Conservation (phyloP, 1,140 invertebrate genomes). For the Acromyrmex echinatior region DNA sequence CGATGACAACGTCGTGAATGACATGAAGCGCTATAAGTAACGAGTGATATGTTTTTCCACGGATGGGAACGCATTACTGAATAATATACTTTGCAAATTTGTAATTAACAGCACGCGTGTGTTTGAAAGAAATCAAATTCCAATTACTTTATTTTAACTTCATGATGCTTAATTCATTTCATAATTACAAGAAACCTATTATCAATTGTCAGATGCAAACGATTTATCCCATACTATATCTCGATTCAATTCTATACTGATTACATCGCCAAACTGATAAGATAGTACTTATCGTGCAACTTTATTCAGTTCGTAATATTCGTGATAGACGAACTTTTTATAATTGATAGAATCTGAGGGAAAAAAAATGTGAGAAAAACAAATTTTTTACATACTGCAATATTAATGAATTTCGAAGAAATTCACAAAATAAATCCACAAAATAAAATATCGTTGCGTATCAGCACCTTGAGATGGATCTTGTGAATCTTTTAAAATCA, state of each 20-base stretch:
- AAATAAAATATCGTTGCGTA: background rate
- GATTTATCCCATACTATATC: conserved; percentile 47
- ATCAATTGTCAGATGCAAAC: background rate
- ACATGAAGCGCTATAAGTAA: conserved; percentile 32
- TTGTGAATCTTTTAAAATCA: conserved; percentile 70
- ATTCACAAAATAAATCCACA: conserved; percentile 11
- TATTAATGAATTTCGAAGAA: background rate
- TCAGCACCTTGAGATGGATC: conserved; percentile 47
- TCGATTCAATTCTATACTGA: conserved; percentile 54
- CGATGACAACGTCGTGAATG: conserved; percentile 51
- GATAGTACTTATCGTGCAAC: conserved; percentile 67
- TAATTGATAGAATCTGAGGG: background rate
- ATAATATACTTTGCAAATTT: background rate
- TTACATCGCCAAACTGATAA: conserved; percentile 68
- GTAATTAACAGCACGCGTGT: background rate
- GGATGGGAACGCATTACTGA: background rate
- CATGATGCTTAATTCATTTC: background rate
- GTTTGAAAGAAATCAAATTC: background rate
- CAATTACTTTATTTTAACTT: background rate
- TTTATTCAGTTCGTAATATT: conserved; percentile 56
- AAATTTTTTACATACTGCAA: background rate
- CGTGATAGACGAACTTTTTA: background rate
- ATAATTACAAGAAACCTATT: background rate
- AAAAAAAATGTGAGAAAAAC: background rate
- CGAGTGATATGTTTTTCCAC: background rate